Evolutionary conservation across 2,113 vertebrate genomes (phyloP).

Genomic region (Albula glossodonta): DNA sequence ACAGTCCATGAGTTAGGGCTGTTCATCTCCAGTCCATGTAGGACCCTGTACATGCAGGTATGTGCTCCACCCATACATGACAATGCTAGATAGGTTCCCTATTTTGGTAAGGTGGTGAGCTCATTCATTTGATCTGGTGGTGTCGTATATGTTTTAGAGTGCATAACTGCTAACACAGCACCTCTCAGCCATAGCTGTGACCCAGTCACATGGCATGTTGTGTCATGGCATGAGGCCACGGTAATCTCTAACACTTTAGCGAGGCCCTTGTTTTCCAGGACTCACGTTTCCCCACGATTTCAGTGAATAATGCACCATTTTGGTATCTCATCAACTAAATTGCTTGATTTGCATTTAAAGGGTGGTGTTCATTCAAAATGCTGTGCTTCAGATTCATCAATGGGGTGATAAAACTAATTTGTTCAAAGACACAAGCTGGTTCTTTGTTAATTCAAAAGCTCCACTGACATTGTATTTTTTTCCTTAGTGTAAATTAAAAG

Average conservation of each 20-base stretch:
- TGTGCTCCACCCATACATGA: too few relatives aligned
- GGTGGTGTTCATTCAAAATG: conserved; percentile 49
- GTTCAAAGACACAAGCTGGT: conserved; percentile 36
- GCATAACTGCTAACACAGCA: neutral
- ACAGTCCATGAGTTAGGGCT: too few relatives aligned
- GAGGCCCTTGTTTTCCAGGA: neutral
- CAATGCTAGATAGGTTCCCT: too few relatives aligned
- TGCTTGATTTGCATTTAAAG: conserved; percentile 55
- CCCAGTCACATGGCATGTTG: too few relatives aligned
- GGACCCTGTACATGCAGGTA: too few relatives aligned
- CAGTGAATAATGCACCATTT: conserved; percentile 38
- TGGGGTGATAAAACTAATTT: conserved; percentile 49
- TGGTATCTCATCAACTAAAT: conserved; percentile 52
- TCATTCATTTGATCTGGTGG: too few relatives aligned
- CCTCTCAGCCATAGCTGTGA: too few relatives aligned
- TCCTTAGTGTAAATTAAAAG: conserved; percentile 46
- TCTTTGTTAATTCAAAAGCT: conserved; percentile 47
- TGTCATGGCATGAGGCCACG: neutral
- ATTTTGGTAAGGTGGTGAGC: too few relatives aligned
- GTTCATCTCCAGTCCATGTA: too few relatives aligned
- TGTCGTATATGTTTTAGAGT: too few relatives aligned
- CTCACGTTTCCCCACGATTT: neutral
- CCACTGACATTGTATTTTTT: conserved; percentile 41
- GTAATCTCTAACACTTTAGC: neutral
- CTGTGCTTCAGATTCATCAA: conserved; percentile 47